Conservation (phyloP, 1,140 invertebrate genomes). For the Platyura marginata region DNA sequence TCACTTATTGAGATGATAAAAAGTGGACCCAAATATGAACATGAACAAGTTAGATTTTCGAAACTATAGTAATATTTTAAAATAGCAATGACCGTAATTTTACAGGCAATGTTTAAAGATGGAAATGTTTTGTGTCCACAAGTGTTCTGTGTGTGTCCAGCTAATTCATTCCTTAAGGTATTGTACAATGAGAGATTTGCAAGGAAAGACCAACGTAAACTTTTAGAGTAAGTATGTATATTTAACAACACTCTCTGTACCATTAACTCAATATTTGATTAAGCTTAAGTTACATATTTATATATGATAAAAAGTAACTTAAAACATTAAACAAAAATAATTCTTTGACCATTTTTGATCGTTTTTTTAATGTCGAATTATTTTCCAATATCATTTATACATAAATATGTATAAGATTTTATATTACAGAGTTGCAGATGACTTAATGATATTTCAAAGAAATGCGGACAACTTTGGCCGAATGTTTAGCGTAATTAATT, state of each 20-base stretch:
- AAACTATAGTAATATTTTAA: too few relatives aligned
- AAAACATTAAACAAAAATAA: too few relatives aligned
- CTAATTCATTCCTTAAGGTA: conserved; percentile 29
- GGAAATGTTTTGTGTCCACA: conserved; percentile 24
- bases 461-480: conserved; percentile 32
- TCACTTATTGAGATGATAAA: conserved; percentile 33
- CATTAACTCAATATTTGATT: too few relatives aligned
- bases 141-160: conserved; percentile 26
- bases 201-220: conserved; percentile 22
- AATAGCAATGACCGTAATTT: too few relatives aligned
- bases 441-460: conserved; percentile 27
- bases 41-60: conserved; percentile 17
- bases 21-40: conserved; percentile 28
- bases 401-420: too few relatives aligned
- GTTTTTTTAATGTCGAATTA: background rate
- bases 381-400: too few relatives aligned
- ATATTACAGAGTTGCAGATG: conserved; percentile 8
- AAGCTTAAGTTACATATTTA: too few relatives aligned
- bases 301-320: too few relatives aligned
- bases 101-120: background rate
- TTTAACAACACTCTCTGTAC: too few relatives aligned
- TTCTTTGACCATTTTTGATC: too few relatives aligned
- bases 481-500: conserved; percentile 34
- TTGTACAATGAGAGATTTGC: conserved; percentile 23
- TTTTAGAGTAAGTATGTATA: conserved; percentile 19